Conservation (phyloP, 92 coral and sea anemone genomes). For the Montipora capitata region DNA sequence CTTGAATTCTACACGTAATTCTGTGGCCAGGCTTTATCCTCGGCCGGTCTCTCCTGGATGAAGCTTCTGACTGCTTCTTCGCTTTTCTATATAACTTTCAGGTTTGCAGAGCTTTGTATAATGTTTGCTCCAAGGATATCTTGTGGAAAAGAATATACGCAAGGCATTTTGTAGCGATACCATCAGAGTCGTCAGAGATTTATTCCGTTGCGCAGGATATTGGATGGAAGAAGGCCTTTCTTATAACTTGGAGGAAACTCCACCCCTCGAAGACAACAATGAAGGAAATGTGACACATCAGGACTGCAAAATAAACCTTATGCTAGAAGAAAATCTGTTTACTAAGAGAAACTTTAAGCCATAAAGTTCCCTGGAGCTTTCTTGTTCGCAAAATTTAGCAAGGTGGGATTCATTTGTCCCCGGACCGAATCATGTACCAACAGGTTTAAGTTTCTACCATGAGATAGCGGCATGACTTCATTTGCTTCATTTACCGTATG, state of each 20-base stretch:
- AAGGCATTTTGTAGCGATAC: constrained; percentile 14
- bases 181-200: background rate
- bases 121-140: background rate
- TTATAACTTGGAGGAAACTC: background rate
- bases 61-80: background rate
- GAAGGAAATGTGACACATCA: background rate
- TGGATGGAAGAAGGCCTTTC: constrained; percentile 40
- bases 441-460: too few relatives aligned
- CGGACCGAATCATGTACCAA: too few relatives aligned
- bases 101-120: constrained; percentile 40
- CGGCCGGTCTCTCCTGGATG: background rate
- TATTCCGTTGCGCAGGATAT: background rate
- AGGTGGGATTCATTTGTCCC: too few relatives aligned
- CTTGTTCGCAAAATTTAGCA: too few relatives aligned
- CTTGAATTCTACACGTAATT: too few relatives aligned
- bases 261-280: background rate
- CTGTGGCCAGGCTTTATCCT: too few relatives aligned
- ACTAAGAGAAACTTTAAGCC: too few relatives aligned
- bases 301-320: background rate
- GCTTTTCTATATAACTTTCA: background rate
- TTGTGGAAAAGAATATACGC: constrained; percentile 32
- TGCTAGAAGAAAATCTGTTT: background rate
- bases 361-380: too few relatives aligned
- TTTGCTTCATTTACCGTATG: too few relatives aligned
- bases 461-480: too few relatives aligned